Conservation (phyloP, 2,113 vertebrate genomes). For the Otocyon megalotis region DNA sequence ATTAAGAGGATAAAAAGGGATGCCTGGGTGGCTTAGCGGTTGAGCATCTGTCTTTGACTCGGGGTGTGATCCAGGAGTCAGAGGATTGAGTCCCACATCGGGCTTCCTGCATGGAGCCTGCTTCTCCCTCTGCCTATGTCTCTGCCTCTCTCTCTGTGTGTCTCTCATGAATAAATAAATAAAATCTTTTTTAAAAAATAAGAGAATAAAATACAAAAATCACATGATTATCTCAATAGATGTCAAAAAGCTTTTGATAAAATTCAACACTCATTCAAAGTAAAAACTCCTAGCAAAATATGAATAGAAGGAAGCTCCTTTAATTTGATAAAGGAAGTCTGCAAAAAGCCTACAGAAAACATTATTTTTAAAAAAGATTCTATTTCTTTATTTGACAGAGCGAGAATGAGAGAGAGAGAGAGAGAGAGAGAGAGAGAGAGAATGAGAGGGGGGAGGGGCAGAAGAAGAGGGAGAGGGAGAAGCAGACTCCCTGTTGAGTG, state of each 20-base stretch:
- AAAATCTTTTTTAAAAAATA: background rate
- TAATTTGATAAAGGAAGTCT: background rate
- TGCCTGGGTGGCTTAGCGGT: too few species aligned
- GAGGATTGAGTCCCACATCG: too few species aligned
- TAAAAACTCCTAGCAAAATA: background rate
- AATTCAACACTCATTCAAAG: slow-evolving; percentile 25
- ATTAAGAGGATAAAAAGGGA: background rate
- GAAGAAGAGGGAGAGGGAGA: background rate
- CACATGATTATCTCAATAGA: slow-evolving; percentile 3
- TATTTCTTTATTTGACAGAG: background rate
- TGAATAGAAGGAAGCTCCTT: background rate
- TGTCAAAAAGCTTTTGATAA: background rate
- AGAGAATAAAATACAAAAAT: slow-evolving; percentile 1
- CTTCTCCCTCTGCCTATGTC: too few species aligned
- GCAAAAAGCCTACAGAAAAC: background rate
- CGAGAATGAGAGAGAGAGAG: background rate
- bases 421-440: background rate
- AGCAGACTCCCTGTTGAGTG: background rate
- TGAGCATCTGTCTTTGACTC: too few species aligned
- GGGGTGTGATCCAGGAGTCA: too few species aligned
- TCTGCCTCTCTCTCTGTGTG: too few species aligned
- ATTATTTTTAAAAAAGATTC: background rate
- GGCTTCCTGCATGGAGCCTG: too few species aligned
- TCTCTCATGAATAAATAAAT: too few species aligned
- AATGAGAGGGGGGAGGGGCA: background rate